phyloP scores from a whole-genome alignment of 2,888 invertebrate genomes.

The Diogma glabrata region DNA sequence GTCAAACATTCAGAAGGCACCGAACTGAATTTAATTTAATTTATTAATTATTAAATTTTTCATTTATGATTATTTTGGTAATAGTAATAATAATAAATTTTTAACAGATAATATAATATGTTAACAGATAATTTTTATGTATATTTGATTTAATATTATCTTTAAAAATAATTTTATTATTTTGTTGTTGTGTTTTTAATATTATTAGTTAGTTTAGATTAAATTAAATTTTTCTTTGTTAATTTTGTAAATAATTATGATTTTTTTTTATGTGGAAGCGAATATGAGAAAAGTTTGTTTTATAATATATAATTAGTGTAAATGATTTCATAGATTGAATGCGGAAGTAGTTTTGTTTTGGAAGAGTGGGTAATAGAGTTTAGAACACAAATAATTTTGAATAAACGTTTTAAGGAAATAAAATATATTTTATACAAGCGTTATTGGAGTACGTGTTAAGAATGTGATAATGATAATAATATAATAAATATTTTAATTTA shows the following conservation, averaged over 20 bases:
- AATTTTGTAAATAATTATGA: background rate
- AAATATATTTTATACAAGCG: too few species aligned
- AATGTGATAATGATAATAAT: too few species aligned
- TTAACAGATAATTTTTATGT: slow-evolving; percentile 9
- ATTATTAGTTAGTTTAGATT: slow-evolving; percentile 2
- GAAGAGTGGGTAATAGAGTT: too few species aligned
- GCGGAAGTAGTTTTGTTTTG: too few species aligned
- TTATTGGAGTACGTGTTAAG: too few species aligned
- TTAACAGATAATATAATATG: slow-evolving; percentile 3
- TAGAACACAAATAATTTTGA: too few species aligned
- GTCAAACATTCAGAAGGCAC: slow-evolving; percentile 16
- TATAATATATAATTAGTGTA: too few species aligned
- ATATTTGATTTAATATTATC: background rate
- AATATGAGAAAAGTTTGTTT: too few species aligned
- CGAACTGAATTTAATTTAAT: slow-evolving; percentile 14
- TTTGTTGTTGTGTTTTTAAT: slow-evolving; percentile 5
- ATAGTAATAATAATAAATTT: background rate
- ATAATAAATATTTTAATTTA: too few species aligned
- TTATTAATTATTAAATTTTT: slow-evolving; percentile 1
- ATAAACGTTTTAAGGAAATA: too few species aligned
- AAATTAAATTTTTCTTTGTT: slow-evolving; percentile 6
- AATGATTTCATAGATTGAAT: too few species aligned
- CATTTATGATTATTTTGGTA: slow-evolving; percentile 9
- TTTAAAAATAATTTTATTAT: background rate
- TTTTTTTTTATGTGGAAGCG: too few species aligned